Base-by-base conservation (phyloP, 2,113 vertebrate species). In the Quiscalus mexicanus region DNA sequence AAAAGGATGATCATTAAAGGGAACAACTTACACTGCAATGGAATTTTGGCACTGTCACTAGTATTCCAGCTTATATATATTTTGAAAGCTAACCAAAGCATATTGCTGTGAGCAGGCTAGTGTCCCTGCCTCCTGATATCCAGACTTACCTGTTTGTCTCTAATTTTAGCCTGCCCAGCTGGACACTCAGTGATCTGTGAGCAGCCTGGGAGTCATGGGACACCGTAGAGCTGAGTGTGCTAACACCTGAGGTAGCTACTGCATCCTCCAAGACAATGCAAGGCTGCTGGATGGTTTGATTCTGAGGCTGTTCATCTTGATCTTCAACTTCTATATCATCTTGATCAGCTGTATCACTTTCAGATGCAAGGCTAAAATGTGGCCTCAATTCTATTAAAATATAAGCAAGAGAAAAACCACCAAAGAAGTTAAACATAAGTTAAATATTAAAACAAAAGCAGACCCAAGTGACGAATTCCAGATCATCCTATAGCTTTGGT, bases 151-250 rank as follows among this genome's bases (percentile, higher is more conserved):
- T 99, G 94, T 98, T 99, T 49, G 99, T 99, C 98, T 99, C 99
- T 93, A 99, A 98, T 97, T 99, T 99, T 96, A 99, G 98, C 82
- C 99, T 98, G 58, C 99, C 98, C 53, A 99, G 98, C 97, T 99
- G 98, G 97, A 99, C 98, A 83, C 96, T 99, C 81, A 99, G 98
- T 0, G 98, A 98, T 22, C 98, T 98, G 93, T 99, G 99, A 37
- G 98, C 98, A 41, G 95, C 98, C 65, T 99, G 99, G 64, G 99
- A 99, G 60, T 98, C 99, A 27, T 99, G 99, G 9, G 99, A 99
- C 15, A 99, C 98, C 0, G 99, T 99, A 76, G 99, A 99, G 95
- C 99, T 99, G 97, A 99, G 99, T 1, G 99, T 99, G 98, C 99
- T 99, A 86, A 99, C 99, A 35, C 99, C 99, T 4, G 99, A 99